A percentile compares a stretch with the other conserved stretches of the same genome.
Conservation (phyloP, 1,140 invertebrate species). For the Sycophila sp. region DNA sequence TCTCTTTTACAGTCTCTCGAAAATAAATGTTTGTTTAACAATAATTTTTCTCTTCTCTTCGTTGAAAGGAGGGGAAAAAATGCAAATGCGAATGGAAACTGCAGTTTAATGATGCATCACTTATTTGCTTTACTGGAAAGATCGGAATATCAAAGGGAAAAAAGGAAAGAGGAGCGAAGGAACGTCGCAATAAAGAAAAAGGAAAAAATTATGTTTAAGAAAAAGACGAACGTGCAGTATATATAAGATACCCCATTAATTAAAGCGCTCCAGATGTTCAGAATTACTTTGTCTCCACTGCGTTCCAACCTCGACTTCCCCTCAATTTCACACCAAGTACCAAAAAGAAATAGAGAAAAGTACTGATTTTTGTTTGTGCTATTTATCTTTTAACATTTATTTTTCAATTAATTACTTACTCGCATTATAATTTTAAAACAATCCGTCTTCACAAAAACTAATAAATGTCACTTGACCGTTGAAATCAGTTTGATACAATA, state of each 20-base stretch:
- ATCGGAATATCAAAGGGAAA: too few relatives aligned
- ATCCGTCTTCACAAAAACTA: too few relatives aligned
- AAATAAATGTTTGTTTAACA: not conserved
- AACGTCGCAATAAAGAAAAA: conserved; percentile 15
- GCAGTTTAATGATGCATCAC: too few relatives aligned
- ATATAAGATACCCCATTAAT: conserved; percentile 62
- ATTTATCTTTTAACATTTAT: not conserved
- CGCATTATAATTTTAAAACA: not conserved
- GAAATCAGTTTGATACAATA: conserved; percentile 4
- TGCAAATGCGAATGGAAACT: too few relatives aligned
- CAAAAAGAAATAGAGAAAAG: conserved; percentile 30
- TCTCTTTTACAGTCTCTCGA: not conserved
- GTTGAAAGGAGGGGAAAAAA: too few relatives aligned
- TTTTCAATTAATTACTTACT: not conserved
- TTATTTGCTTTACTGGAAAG: conserved; percentile 54
- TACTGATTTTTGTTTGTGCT: conserved; percentile 23
- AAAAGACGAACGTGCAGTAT: conserved; percentile 48
- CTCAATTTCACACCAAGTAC: conserved; percentile 49
- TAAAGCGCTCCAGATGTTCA: conserved; percentile 63
- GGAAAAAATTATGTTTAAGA: conserved; percentile 31
- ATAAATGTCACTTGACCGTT: not conserved
- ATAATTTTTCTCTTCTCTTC: not conserved
- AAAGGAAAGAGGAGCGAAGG: not conserved
- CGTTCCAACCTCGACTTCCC: conserved; percentile 47
- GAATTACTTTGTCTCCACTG: conserved; percentile 59